Evolutionary conservation across 2,888 invertebrate genomes (phyloP), one percentile per base, ranked within the genome.

Genomic region (Idaea straminata): DNA sequence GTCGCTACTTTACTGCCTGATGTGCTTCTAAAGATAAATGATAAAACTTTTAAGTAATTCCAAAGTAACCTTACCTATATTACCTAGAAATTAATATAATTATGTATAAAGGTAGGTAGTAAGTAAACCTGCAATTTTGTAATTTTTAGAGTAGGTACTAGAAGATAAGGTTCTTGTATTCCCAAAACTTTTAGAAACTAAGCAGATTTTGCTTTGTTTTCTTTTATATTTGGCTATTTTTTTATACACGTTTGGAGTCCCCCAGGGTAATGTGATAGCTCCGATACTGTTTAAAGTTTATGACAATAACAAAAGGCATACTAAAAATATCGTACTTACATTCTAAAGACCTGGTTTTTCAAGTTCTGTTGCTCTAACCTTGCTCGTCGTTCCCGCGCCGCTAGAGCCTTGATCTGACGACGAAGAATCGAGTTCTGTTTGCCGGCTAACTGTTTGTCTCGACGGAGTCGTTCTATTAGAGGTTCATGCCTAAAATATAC

Each of bases 331-430:
- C 35, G 57, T 57, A 61, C 76, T 76, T 78, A 91, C 92, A 92
- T 90, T 75, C 92, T 84, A 72, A 89, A 91, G 10, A 92, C 81
- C 78, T 93, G 93, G 66, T 89, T 90, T 73, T 88, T 92, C 15
- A 93, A 78, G 72, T 92, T 93, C 69, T 92, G 92, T 5, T 92
- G 89, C 64, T 93, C 93, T 1, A 93, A 81, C 0, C 92, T 79
- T 0, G 92, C 81, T 0, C 93, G 80, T 25, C 91, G 76, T 70
- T 93, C 93, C 10, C 93, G 79, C 0, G 90, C 88, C 0, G 89
- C 90, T 0, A 93, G 74, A 0, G 89, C 87, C 74, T 92, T 92
- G 36, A 93, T 88, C 72, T 93, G 93, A 60, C 91, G 82, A 4
- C 93, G 84, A 15, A 93, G 79, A 25, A 92, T 83, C 0, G 83